Evolutionary conservation across 2,797 vertebrate species (phyloP).

Genomic region (Acestrorhynchus altus): DNA sequence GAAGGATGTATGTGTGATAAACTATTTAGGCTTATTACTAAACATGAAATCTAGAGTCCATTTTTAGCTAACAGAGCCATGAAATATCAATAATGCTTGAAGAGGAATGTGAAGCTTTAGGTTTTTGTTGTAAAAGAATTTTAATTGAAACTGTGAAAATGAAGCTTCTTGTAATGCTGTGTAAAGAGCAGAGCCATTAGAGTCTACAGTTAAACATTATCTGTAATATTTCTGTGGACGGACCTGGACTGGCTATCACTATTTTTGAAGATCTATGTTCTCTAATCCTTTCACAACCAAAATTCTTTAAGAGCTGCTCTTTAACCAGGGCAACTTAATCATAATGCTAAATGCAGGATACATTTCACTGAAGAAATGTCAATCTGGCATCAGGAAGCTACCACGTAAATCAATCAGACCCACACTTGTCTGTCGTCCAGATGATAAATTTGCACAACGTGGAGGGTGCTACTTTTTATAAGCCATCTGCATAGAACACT

Average conservation of each 20-base stretch:
- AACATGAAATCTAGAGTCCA: background rate
- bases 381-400: conserved; percentile 24
- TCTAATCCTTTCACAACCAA: conserved; percentile 16
- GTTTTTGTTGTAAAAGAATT: background rate
- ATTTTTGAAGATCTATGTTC: background rate
- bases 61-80: conserved; percentile 26
- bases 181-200: conserved; percentile 3
- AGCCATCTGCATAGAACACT: conserved; percentile 62
- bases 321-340: conserved; percentile 15
- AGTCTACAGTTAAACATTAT: background rate
- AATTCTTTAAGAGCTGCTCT: background rate
- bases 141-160: conserved; percentile 18
- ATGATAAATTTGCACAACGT: conserved; percentile 62
- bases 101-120: background rate
- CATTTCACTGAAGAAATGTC: conserved; percentile 1
- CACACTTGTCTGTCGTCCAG: conserved; percentile 53
- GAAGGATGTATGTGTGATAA: background rate
- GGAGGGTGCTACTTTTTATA: conserved; percentile 63
- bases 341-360: conserved; percentile 7
- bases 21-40: conserved; percentile 19
- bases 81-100: conserved; percentile 17
- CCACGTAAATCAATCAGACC: conserved; percentile 42
- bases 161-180: conserved; percentile 26
- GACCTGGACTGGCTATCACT: background rate
- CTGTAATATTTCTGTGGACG: background rate